Percentiles rank a stretch among this genome's conserved stretches.
phyloP scores from a whole-genome alignment of 1,140 invertebrate genomes.

The Camponotus pennsylvanicus region DNA sequence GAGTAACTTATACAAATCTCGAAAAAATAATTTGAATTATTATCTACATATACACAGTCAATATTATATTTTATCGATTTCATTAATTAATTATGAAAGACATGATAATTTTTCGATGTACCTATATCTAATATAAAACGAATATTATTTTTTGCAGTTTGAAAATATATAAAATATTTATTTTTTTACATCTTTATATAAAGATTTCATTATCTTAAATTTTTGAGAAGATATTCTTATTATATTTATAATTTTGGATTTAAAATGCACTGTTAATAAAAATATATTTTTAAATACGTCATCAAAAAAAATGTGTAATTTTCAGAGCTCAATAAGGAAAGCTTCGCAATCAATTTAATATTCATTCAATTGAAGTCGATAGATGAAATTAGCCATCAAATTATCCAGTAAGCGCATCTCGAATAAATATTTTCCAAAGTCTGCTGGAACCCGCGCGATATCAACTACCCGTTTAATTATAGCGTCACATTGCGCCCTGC shows the following conservation, averaged over 20 bases:
- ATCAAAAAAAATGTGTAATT: not conserved
- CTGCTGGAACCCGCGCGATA: slow-evolving; percentile 17
- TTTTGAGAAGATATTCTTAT: no score
- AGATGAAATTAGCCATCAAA: slow-evolving; percentile 53
- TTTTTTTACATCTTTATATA: no score
- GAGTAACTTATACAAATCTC: not conserved
- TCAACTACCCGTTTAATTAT: slow-evolving; percentile 68
- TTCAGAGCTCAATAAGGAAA: not conserved
- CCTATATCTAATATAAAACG: no score
- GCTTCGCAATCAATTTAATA: not conserved
- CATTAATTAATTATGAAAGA: not conserved
- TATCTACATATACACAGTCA: not conserved
- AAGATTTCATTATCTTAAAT: no score
- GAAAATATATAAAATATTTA: no score
- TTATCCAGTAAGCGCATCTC: not conserved
- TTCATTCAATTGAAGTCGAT: not conserved
- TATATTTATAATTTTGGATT: not conserved
- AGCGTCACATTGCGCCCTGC: slow-evolving; percentile 10
- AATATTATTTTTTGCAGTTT: no score
- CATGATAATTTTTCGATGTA: no score
- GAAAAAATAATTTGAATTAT: not conserved
- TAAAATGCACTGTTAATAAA: not conserved
- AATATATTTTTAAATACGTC: not conserved
- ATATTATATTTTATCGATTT: not conserved
- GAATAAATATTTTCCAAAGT: slow-evolving; percentile 67